A percentile compares a stretch with the other conserved stretches of the same genome.
phyloP scores from a whole-genome alignment of 1,140 invertebrate species.

The Lerema accius region DNA sequence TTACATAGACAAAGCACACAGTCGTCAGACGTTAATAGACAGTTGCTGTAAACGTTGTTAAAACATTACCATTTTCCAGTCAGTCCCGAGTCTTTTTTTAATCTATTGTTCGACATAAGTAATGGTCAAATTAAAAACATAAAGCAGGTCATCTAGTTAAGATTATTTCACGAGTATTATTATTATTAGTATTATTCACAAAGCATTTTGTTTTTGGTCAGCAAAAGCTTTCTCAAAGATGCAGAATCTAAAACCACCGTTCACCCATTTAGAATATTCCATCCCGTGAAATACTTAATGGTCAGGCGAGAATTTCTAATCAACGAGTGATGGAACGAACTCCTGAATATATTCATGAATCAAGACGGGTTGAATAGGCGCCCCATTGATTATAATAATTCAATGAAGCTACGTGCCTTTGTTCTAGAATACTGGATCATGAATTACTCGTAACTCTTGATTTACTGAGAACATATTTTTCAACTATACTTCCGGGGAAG shows the following conservation, averaged over 20 bases:
- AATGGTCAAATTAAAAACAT: too few species aligned
- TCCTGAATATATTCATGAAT: conserved; percentile 25
- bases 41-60: too few species aligned
- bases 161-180: too few species aligned
- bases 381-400: conserved; percentile 23
- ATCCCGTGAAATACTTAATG: conserved; percentile 10
- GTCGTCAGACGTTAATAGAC: too few species aligned
- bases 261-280: background rate
- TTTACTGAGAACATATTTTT: too few species aligned
- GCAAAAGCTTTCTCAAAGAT: background rate
- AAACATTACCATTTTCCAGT: too few species aligned
- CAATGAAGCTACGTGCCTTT: conserved; percentile 14
- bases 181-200: too few species aligned
- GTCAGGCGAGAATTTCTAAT: conserved; percentile 21
- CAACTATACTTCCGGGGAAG: too few species aligned
- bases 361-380: conserved; percentile 8
- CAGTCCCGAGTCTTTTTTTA: too few species aligned
- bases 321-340: conserved; percentile 13
- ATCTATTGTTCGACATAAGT: too few species aligned
- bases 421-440: background rate
- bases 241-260: background rate
- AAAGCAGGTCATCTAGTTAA: too few species aligned
- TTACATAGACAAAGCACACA: too few species aligned
- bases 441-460: background rate
- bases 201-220: background rate